A percentile compares a stretch with the other conserved stretches of the same genome.
phyloP scores from a whole-genome alignment of 2,113 vertebrate genomes.

The Bufo gargarizans region DNA sequence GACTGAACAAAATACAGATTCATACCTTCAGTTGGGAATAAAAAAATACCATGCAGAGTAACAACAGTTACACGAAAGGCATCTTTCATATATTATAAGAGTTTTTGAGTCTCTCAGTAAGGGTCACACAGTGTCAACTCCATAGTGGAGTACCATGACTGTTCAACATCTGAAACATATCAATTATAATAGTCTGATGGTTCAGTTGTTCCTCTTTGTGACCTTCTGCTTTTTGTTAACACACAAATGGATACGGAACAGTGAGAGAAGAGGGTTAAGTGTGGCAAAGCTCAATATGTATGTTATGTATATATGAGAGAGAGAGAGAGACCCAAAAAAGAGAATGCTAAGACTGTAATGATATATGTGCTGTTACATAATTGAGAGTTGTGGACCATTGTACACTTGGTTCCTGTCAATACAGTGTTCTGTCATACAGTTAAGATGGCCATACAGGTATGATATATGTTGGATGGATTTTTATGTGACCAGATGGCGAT shows the following conservation, averaged over 20 bases:
- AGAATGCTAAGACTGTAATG: background rate
- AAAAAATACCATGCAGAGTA: background rate
- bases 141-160: background rate
- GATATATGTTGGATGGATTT: too few species aligned
- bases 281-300: background rate
- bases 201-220: background rate
- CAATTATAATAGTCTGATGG: background rate
- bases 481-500: too few species aligned
- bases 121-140: background rate
- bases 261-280: background rate
- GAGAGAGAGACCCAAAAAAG: background rate
- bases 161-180: conserved; percentile 8
- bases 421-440: too few species aligned
- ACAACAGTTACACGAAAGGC: background rate
- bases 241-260: background rate
- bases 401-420: too few species aligned
- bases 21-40: background rate
- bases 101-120: background rate
- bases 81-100: background rate
- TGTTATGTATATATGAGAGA: background rate
- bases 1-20: background rate
- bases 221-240: background rate
- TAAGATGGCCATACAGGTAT: too few species aligned
- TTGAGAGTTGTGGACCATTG: too few species aligned
- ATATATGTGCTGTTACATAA: too few species aligned